Evolutionary conservation across 2,113 vertebrate species (phyloP).

Genomic region (Thymallus thymallus): DNA sequence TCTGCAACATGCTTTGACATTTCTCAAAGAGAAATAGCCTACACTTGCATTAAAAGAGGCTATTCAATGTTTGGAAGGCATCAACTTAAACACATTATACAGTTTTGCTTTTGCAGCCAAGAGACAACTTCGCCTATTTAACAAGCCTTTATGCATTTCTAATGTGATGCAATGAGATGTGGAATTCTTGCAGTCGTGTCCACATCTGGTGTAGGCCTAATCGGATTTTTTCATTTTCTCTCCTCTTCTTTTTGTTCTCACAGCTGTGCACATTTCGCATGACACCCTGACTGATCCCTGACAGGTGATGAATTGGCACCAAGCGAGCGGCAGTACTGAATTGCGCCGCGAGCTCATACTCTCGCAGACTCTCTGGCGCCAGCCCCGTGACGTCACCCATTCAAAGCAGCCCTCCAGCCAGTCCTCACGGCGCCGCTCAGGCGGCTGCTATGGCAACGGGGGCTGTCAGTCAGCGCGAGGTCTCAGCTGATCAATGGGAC

Average conservation of each 20-base stretch:
- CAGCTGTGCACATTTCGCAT: conserved; percentile 80
- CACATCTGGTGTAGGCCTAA: conserved; percentile 78
- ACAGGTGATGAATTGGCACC: conserved; percentile 85
- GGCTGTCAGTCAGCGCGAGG: conserved; percentile 76
- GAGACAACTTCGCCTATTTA: conserved; percentile 34
- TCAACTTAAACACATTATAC: not conserved
- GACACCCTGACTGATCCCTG: conserved; percentile 78
- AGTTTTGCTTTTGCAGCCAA: conserved; percentile 24
- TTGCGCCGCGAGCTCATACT: conserved; percentile 67
- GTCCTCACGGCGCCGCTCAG: conserved; percentile 89
- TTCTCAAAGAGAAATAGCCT: too few species aligned
- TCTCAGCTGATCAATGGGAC: conserved; percentile 76
- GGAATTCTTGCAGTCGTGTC: conserved; percentile 61
- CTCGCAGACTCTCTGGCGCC: conserved; percentile 88
- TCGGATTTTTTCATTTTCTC: conserved; percentile 67
- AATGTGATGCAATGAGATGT: conserved; percentile 18
- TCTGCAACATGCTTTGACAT: too few species aligned
- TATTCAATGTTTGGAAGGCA: too few species aligned
- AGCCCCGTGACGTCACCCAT: conserved; percentile 90
- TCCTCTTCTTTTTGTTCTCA: conserved; percentile 68
- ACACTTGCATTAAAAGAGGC: too few species aligned
- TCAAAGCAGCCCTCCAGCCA: conserved; percentile 81
- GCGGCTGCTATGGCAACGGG: conserved; percentile 90
- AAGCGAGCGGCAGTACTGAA: conserved; percentile 62
- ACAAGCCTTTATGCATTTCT: conserved; percentile 47